Conservation (phyloP, 2,888 invertebrate genomes). For the Pristionchus arcanus region DNA sequence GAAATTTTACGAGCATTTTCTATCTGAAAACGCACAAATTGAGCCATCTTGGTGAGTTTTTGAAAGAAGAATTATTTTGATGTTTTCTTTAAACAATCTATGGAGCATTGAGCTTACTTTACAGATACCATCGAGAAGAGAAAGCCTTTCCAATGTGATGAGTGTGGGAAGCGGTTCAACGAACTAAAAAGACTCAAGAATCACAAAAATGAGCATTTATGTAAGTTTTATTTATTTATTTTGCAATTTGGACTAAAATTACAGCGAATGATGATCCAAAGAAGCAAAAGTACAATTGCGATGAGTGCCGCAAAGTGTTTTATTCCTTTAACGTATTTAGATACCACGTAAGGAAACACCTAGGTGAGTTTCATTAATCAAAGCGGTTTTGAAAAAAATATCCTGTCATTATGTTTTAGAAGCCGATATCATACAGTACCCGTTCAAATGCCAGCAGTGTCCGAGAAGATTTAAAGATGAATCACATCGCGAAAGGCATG, state of each 20-base stretch:
- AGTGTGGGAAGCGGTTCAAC: neutral
- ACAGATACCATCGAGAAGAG: too few species aligned
- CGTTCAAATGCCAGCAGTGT: neutral
- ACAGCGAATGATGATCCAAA: neutral
- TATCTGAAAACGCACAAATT: too few species aligned
- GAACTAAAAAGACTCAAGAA: neutral
- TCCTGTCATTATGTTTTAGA: neutral
- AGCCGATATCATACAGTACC: neutral
- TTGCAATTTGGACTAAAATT: neutral
- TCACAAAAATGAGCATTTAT: neutral
- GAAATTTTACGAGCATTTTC: too few species aligned
- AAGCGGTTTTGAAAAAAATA: too few species aligned
- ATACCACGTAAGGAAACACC: neutral
- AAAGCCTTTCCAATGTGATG: neutral
- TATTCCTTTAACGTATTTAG: neutral
- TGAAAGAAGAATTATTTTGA: too few species aligned
- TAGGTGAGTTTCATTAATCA: neutral
- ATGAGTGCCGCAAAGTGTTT: neutral
- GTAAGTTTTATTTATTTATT: neutral
- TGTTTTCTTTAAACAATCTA: too few species aligned
- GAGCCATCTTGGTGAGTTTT: too few species aligned
- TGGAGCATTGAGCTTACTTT: too few species aligned
- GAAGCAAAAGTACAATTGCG: neutral
- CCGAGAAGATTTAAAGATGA: neutral
- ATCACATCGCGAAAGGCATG: neutral